Base-by-base conservation (phyloP, 2,888 invertebrate species). In the Scaptomyza flava region DNA sequence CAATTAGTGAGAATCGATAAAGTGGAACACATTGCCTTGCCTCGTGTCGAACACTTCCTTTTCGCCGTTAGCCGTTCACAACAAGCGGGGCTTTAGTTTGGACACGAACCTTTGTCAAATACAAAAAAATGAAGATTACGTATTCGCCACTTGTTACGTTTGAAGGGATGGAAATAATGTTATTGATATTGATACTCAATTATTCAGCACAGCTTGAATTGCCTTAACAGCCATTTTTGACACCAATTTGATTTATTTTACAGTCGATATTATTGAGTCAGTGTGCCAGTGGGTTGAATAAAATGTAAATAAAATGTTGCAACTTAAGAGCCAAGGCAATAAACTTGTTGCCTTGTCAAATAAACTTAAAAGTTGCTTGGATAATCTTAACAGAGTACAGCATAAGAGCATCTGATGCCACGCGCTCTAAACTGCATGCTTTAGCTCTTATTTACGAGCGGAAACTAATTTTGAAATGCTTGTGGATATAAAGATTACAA, bases 1-100 rank as follows among this genome's bases (percentile, higher is more conserved):
- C 81, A 87, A 82, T 87, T 78, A 78, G 66, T 62, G 73, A 81
- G 81, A 81, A 87, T 73, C 65, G 70, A 50, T 59, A 77, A 87
- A 87, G 78, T 87, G 87, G 81, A 70, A 78, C 81, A 75, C 87
- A 77, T 23, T 52, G 34, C 34, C 23, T 56, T 36, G 47, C 42
- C 68, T 66, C 71, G 59, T 48, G 43, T 68, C 53, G 51, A 38
- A 3, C 27, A 71, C 77, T 83, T 77, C 74, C 78, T 73, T 62
- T 70, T 67, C 36, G 51, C 48, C 67, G 69, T 54, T 58, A 52
- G 41, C 12, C 20, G 9, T 36, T 38, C 0, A 48, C 63, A 46
- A 31, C 45, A 47, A 17, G 38, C 48, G 30, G 14, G 9, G 9
- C 5, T 41, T 41, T 14, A 9, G 2, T 4, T 41, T 1, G 17